These are phyloP conservation scores for Aepyceros melampus DNA, from an alignment of 2,113 vertebrate genomes.

Conservation along the genomic window DNA sequence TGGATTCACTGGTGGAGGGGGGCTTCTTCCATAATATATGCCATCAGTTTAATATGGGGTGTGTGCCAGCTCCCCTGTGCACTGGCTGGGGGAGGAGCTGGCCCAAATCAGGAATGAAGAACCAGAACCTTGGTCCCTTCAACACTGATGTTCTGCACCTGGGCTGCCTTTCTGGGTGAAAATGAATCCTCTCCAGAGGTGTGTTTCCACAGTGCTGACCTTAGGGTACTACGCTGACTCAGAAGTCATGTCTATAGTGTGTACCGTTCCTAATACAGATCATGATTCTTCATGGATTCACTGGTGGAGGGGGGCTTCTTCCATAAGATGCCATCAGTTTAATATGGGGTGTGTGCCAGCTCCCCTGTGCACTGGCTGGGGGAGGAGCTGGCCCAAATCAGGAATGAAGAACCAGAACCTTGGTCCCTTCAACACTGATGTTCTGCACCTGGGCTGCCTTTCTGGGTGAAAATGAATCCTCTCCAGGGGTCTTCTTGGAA, in stretches of 20 bases:
- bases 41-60: neutral
- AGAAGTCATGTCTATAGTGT: neutral
- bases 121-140: neutral
- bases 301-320: neutral
- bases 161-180: neutral
- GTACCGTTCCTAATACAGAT: neutral
- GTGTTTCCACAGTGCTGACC: neutral
- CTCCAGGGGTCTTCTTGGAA: neutral
- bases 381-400: neutral
- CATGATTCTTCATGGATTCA: neutral
- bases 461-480: neutral
- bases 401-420: neutral
- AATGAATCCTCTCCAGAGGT: neutral
- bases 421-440: neutral
- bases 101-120: neutral
- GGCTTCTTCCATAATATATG: neutral
- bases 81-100: neutral
- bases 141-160: neutral
- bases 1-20: neutral
- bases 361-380: no score
- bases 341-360: neutral
- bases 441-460: neutral
- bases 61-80: no score
- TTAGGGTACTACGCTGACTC: neutral
- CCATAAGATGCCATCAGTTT: neutral